Conservation (phyloP, 1,140 invertebrate species). For the Drosophila kikkawai region DNA sequence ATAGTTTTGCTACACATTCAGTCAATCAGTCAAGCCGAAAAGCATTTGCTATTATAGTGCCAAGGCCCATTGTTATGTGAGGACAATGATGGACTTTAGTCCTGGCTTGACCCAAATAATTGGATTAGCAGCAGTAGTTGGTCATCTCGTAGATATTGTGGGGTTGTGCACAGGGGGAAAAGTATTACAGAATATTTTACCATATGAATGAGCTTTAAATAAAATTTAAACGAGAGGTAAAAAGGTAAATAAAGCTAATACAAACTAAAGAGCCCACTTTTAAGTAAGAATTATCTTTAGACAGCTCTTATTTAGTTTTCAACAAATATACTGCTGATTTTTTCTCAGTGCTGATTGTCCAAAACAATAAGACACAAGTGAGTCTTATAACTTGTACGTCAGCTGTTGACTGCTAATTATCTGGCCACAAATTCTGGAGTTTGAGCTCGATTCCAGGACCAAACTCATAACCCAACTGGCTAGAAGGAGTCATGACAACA, state of each 20-base stretch:
- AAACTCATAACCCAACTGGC: not conserved
- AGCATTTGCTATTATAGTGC: not conserved
- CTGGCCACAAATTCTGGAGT: slow-evolving; percentile 24
- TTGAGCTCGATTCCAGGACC: not conserved
- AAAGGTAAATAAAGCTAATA: not conserved
- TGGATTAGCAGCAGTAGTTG: not conserved
- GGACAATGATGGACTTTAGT: slow-evolving; percentile 6
- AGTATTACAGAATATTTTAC: not conserved
- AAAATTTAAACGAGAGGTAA: not conserved
- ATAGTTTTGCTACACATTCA: not conserved
- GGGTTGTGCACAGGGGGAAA: not conserved
- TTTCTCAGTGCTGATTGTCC: not conserved
- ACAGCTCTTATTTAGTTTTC: not conserved
- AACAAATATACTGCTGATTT: not conserved
- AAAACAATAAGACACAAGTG: slow-evolving; percentile 19
- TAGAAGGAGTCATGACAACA: slow-evolving; percentile 24
- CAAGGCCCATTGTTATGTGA: slow-evolving; percentile 3
- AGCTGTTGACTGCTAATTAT: slow-evolving; percentile 32
- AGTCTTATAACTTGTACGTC: slow-evolving; percentile 8
- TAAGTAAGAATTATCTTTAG: not conserved
- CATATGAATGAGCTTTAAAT: not conserved
- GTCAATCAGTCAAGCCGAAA: slow-evolving; percentile 1
- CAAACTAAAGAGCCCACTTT: not conserved
- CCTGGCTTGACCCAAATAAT: slow-evolving; percentile 24
- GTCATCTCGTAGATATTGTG: not conserved